These are phyloP conservation scores for Leptobrachium ailaonicum DNA, from an alignment of 2,113 vertebrate genomes.

Conservation along the genomic window DNA sequence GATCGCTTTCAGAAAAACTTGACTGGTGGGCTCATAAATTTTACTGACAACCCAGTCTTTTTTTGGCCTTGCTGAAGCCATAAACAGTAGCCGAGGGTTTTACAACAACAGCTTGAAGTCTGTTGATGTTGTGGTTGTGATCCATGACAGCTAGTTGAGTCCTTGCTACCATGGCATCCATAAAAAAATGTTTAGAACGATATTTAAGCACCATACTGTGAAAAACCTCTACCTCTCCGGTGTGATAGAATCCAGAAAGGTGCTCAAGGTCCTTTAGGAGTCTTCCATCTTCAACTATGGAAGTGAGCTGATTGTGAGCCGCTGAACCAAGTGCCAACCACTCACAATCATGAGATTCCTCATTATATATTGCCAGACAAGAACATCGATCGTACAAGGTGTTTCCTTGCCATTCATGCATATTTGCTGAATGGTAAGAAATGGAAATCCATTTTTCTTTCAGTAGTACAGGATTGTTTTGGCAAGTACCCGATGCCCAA, in stretches of 20 bases:
- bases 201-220: neutral
- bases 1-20: neutral
- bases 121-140: too few relatives aligned
- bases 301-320: neutral
- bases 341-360: neutral
- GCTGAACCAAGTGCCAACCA: neutral
- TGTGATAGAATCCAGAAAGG: neutral
- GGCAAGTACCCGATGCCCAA: neutral
- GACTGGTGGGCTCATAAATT: neutral
- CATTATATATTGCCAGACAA: too few relatives aligned
- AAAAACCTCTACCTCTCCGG: neutral
- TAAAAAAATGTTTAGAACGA: neutral
- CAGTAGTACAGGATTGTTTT: conserved; percentile 1
- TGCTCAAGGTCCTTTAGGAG: neutral
- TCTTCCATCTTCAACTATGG: neutral
- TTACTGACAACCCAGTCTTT: neutral
- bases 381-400: neutral
- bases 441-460: conserved; percentile 1
- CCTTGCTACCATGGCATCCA: too few relatives aligned
- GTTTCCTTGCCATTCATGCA: conserved; percentile 1
- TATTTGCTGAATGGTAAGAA: neutral
- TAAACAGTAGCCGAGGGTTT: neutral
- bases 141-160: too few relatives aligned
- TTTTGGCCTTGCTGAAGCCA: neutral
- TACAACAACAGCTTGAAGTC: too few relatives aligned